Evolutionary conservation across 2,113 vertebrate genomes (phyloP), one percentile per base, ranked within the genome.

Genomic region (Prochilodus magdalenae): DNA sequence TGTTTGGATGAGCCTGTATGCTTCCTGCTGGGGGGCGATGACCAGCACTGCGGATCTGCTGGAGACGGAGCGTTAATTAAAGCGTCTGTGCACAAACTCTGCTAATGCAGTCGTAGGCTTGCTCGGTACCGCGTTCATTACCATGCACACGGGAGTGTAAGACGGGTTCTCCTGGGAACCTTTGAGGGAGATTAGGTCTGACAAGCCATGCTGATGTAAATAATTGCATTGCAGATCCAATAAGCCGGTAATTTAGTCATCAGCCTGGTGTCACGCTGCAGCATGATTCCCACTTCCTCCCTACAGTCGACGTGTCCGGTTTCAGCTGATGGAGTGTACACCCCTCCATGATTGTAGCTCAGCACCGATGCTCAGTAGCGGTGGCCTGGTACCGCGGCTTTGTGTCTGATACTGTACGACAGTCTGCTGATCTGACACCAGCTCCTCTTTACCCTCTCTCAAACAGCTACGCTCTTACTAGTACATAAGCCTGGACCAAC

Each of bases 211-310:
- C 89, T 89, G 89, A 90, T 92, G 86, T 86, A 88, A 90, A 87
- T 91, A 91, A 93, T 93, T 91, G 89, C 85, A 84, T 82, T 81
- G 80, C 85, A 88, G 86, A 91, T 91, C 87, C 90, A 91, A 90
- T 90, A 90, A 89, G 81, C 87, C 74, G 73, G 80, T 86, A 90
- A 92, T 86, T 73, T 82, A 92, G 84, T 73, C 82, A 89, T 92
- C 89, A 89, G 84, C 92, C 89, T 89, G 22, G 59, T 18, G 15
- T 8, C 55, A 11, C 11, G 57, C 47, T 55, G 26, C 12, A 22
- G 26, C 18, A 6, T 55, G 49, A 55, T 22, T 20, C 47, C 1
- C 40, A 30, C 71, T 30, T 18, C n/a, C 49, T 72, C 8, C 7
- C 24, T 29, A 10, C 24, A 55, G 12, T 55, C 5, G 27, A 53